These are phyloP conservation scores for Enteromius argenteus DNA, from an alignment of 2,797 vertebrate genomes.

Conservation along the genomic window DNA sequence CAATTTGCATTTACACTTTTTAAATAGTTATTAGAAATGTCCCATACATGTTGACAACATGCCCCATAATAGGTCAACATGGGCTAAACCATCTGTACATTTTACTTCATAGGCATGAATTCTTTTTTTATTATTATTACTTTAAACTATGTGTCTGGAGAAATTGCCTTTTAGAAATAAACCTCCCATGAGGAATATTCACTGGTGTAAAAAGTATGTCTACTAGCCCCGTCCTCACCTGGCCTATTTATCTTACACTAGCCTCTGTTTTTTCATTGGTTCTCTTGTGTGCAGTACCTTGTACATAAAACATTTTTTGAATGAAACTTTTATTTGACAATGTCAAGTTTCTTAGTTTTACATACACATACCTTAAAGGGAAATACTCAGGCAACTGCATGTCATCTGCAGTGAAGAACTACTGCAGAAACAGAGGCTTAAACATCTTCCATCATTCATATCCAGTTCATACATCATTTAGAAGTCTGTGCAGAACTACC, in stretches of 20 bases:
- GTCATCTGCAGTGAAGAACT: background rate
- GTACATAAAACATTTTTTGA: background rate
- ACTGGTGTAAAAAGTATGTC: constrained; percentile 16
- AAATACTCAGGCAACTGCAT: background rate
- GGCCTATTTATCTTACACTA: background rate
- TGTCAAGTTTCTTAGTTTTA: background rate
- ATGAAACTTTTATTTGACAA: background rate
- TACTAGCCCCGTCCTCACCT: background rate
- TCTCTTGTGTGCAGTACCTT: background rate
- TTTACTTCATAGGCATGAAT: background rate
- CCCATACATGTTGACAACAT: background rate
- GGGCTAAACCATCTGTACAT: background rate
- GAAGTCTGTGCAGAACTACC: constrained; percentile 70
- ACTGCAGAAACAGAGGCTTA: background rate
- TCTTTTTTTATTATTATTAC: background rate
- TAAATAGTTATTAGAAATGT: background rate
- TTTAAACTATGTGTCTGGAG: background rate
- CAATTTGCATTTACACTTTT: background rate
- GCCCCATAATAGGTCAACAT: background rate
- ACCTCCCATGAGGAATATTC: background rate
- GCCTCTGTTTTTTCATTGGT: background rate
- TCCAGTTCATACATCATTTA: constrained; percentile 78
- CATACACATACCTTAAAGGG: background rate
- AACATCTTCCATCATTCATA: constrained; percentile 41
- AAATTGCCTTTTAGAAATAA: constrained; percentile 18